phyloP scores from a whole-genome alignment of 2,113 vertebrate species.

The Mobula birostris region DNA sequence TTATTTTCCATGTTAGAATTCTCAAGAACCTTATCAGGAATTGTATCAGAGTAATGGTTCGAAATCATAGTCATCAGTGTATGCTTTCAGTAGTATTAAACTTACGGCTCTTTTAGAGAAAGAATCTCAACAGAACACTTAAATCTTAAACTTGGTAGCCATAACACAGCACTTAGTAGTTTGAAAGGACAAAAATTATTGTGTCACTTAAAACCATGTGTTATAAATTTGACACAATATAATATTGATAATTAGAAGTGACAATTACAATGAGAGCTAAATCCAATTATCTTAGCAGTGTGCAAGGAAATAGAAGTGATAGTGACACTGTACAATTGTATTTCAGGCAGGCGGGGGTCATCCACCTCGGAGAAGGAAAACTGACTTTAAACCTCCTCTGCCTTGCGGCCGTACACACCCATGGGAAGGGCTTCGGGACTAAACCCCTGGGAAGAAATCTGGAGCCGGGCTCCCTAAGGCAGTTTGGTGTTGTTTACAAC shows the following conservation, averaged over 20 bases:
- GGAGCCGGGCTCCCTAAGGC: too few species aligned
- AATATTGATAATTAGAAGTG: background rate
- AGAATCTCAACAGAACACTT: background rate
- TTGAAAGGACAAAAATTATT: background rate
- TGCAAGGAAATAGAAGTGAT: background rate
- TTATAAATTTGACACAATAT: background rate
- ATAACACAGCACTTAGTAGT: background rate
- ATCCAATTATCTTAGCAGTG: background rate
- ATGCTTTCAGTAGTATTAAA: background rate
- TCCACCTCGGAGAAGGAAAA: too few species aligned
- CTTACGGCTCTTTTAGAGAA: background rate
- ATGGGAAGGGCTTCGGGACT: too few species aligned
- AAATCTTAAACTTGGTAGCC: background rate
- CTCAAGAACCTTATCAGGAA: background rate
- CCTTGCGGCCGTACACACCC: too few species aligned
- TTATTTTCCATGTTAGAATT: background rate
- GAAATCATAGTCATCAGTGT: background rate
- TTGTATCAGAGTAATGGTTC: background rate
- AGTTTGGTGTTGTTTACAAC: too few species aligned
- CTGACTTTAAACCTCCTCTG: too few species aligned
- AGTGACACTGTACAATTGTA: background rate
- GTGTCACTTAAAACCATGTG: background rate
- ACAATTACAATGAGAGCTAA: background rate
- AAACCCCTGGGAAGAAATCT: too few species aligned
- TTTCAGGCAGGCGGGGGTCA: too few species aligned